These are phyloP conservation scores for Eupsittula cactorum DNA, from an alignment of 2,113 vertebrate genomes.

Conservation along the genomic window DNA sequence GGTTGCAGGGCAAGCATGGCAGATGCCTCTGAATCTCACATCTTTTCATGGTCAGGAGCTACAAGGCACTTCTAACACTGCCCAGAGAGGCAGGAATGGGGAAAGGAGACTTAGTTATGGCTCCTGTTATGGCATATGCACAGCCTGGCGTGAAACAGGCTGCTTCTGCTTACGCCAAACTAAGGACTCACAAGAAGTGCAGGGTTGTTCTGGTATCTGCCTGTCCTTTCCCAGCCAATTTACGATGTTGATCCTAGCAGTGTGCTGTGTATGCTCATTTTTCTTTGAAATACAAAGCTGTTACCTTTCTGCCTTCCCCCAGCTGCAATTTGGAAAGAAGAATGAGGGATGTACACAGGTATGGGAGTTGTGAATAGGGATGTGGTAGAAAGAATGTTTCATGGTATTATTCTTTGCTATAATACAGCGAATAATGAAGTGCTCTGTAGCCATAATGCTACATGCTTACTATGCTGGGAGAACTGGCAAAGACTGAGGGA, in stretches of 20 bases:
- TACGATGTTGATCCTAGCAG: neutral
- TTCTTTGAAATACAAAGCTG: neutral
- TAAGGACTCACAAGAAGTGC: neutral
- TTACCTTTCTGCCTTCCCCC: neutral
- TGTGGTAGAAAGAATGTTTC: neutral
- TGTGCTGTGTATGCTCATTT: neutral
- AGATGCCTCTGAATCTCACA: neutral
- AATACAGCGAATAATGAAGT: neutral
- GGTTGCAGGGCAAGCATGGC: neutral
- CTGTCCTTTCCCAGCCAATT: neutral
- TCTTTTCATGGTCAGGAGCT: neutral
- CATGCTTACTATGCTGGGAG: neutral
- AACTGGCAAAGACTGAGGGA: neutral
- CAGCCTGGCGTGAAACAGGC: neutral
- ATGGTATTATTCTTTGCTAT: neutral
- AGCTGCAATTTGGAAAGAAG: neutral
- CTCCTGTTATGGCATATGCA: neutral
- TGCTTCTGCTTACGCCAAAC: neutral
- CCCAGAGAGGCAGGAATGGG: neutral
- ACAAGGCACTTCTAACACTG: neutral
- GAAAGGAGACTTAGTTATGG: neutral
- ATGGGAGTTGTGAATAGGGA: neutral
- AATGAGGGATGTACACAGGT: neutral
- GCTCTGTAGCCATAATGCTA: neutral
- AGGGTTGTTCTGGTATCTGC: neutral